Evolutionary conservation across 2,797 vertebrate species (phyloP), one percentile per base, ranked within the genome.

Genomic region (Gymnothorax reevesii): DNA sequence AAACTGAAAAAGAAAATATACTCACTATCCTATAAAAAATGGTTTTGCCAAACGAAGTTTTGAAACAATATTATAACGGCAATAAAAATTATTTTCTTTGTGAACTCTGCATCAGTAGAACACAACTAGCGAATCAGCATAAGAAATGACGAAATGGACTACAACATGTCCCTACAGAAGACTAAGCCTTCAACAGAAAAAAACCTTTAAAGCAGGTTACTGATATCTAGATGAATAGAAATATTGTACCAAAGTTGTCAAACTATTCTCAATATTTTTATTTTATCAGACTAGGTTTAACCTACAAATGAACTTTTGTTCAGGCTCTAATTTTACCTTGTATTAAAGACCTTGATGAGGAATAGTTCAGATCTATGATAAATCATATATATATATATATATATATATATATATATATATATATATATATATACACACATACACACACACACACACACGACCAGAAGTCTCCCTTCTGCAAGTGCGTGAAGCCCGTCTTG

Each of bases 1-100:
- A 95, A 87, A 86, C 98, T 99, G 90, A 75, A 94, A 94, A 89
- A 89, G 84, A 91, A 82, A 83, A 85, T 33, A 42, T 7, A 83
- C 69, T 54, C 20, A 55, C 8, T 55, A 54, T n/a, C 22, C 9
- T 42, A 77, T 17, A 12, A 42, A 7, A 5, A 6, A 20, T 17
- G 20, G 17, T 42, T 80, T 10, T 13, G 49, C 49, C 17, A 54
- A 80, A 80, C 6, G 3, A 80, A 80, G 6, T 20, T 54, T 77
- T 77, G 12, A 73, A 49, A 42, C 69, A 71, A 77, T 15, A 15
- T 75, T 33, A 42, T 13, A 10, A 75, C 2, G 4, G 60, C 60
- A 64, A 64, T 20, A 20, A 64, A 20, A 20, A 20, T 20, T 6
- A 17, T 73, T 73, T 12, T 73, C 12, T 73, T 33, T 33, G 71